Conservation (phyloP, 1,140 invertebrate species). For the Augochlora pura region DNA sequence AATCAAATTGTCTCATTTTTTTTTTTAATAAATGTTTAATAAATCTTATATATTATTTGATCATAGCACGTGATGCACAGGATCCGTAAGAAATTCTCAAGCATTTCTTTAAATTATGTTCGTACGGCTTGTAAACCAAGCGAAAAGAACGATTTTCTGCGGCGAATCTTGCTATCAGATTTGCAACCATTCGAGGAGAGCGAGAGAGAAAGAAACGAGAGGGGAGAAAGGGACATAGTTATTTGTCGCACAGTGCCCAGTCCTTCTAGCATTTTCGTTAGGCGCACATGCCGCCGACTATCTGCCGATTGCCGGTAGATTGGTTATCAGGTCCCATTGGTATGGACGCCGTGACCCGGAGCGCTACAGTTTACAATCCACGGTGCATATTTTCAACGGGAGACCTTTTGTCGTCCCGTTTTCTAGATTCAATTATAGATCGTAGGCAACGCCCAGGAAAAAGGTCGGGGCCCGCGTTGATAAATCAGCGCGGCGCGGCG, state of each 20-base stretch:
- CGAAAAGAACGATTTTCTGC: too few relatives aligned
- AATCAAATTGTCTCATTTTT: too few relatives aligned
- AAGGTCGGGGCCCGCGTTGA: slow-evolving; percentile 28
- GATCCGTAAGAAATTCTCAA: too few relatives aligned
- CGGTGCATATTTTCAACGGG: slow-evolving; percentile 23
- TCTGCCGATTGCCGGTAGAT: background rate
- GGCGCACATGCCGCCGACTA: background rate
- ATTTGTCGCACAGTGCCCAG: background rate
- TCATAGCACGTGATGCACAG: too few relatives aligned
- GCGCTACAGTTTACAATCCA: slow-evolving; percentile 10
- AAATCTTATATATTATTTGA: too few relatives aligned
- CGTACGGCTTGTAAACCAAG: too few relatives aligned
- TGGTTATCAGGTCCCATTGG: background rate
- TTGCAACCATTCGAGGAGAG: too few relatives aligned
- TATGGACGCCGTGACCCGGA: slow-evolving; percentile 1
- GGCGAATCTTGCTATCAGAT: too few relatives aligned
- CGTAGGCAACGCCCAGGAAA: slow-evolving; percentile 29
- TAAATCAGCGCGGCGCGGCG: slow-evolving; percentile 37
- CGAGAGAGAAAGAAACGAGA: too few relatives aligned
- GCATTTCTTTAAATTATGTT: too few relatives aligned
- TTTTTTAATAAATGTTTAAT: too few relatives aligned
- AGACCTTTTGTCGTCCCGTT: slow-evolving; percentile 29
- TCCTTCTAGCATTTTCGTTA: background rate
- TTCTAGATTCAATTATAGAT: slow-evolving; percentile 70
- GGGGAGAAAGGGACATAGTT: background rate